These are phyloP conservation scores for Caiman crocodilus DNA, from an alignment of 2,797 vertebrate species.

Conservation along the genomic window DNA sequence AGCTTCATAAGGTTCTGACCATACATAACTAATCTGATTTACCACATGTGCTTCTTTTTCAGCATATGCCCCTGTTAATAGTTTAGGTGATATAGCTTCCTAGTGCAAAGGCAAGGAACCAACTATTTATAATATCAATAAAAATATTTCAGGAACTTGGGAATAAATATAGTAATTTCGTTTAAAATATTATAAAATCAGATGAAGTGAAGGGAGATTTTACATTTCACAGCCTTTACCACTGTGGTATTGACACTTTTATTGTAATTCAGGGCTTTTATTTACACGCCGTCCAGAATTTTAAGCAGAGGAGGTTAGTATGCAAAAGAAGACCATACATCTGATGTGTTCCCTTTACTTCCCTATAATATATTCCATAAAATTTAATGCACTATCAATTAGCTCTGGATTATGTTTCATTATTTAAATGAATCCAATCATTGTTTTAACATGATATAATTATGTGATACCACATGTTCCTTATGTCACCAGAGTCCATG, in stretches of 20 bases:
- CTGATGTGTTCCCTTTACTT: slow-evolving; percentile 31
- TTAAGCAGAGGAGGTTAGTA: slow-evolving; percentile 3
- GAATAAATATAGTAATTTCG: background rate
- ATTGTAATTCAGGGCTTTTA: background rate
- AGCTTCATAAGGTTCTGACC: background rate
- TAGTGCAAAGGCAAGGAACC: background rate
- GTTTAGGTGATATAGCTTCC: background rate
- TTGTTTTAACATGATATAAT: slow-evolving; percentile 40
- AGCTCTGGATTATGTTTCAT: slow-evolving; percentile 35
- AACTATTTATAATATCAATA: background rate
- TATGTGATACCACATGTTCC: slow-evolving; percentile 19
- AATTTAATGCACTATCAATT: slow-evolving; percentile 41
- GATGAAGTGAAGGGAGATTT: slow-evolving; percentile 3
- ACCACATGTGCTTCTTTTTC: background rate
- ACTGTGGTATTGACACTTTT: background rate
- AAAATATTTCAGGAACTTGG: slow-evolving; percentile 9
- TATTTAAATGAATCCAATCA: slow-evolving; percentile 52
- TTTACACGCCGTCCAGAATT: background rate
- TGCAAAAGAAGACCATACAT: background rate
- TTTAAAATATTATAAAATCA: background rate
- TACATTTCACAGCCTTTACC: slow-evolving; percentile 19
- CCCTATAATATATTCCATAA: slow-evolving; percentile 1
- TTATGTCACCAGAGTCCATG: slow-evolving; percentile 15
- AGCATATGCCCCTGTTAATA: background rate
- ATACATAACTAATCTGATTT: background rate